These are phyloP conservation scores for Notothenia rossii DNA, from an alignment of 2,113 vertebrate species.

Conservation along the genomic window DNA sequence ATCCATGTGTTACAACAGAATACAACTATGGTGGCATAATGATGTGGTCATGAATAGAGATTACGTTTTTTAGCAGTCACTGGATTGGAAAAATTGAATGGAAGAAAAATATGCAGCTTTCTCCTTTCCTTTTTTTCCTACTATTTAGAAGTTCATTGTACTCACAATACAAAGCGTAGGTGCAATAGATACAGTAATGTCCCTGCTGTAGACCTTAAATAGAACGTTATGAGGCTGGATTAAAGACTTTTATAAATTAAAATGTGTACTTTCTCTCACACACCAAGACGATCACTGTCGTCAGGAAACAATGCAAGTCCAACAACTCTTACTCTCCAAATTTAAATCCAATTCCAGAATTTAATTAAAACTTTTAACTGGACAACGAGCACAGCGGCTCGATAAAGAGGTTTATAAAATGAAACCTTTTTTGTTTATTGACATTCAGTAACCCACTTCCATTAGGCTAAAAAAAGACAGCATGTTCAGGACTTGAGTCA, in stretches of 20 bases:
- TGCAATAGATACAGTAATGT: not conserved
- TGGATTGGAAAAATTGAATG: not conserved
- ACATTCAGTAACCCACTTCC: constrained; percentile 1
- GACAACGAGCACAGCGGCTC: not conserved
- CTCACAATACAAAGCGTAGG: not conserved
- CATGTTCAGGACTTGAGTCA: not conserved
- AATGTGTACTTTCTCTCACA: not conserved
- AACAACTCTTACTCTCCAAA: not conserved
- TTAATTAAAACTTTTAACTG: not conserved
- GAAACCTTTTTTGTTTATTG: not conserved
- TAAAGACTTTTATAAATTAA: not conserved
- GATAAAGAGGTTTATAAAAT: too few species aligned
- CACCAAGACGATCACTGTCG: not conserved
- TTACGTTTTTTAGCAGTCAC: constrained; percentile 10
- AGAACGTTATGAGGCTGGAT: not conserved
- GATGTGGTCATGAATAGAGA: too few species aligned
- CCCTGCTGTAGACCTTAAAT: not conserved
- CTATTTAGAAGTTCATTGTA: not conserved
- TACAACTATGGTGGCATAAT: not conserved
- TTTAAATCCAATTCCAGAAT: not conserved
- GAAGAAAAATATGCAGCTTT: not conserved
- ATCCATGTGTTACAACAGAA: constrained; percentile 15
- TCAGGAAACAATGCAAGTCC: not conserved
- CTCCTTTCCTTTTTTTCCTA: not conserved
- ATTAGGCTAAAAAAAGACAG: not conserved